These are phyloP conservation scores for Nephrotoma flavescens DNA, from an alignment of 2,888 invertebrate genomes.

Conservation along the genomic window DNA sequence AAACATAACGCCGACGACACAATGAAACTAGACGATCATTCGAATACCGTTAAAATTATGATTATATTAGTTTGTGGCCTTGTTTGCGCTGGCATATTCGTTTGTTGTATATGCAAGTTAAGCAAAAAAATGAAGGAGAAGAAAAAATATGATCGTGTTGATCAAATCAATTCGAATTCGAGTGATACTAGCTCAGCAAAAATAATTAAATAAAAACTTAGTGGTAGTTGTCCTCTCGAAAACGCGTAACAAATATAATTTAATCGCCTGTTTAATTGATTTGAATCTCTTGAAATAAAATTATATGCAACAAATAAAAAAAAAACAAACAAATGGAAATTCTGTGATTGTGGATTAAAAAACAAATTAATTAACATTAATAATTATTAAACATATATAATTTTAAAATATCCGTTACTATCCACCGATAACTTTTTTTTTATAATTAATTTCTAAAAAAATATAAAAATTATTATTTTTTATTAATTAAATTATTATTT, in stretches of 20 bases:
- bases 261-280: neutral
- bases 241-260: neutral
- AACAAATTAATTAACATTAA: neutral
- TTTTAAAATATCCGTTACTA: neutral
- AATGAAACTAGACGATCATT: neutral
- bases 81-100: neutral
- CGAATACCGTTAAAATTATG: neutral
- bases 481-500: neutral
- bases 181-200: neutral
- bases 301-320: neutral
- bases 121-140: neutral
- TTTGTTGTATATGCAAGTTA: neutral
- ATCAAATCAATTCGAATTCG: neutral
- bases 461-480: neutral
- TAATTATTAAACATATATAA: neutral
- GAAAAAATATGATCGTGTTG: neutral
- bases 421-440: neutral
- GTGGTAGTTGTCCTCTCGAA: neutral
- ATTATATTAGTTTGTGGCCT: neutral
- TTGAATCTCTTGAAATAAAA: neutral
- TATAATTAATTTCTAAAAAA: neutral
- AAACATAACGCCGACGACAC: neutral
- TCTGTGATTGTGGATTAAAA: neutral
- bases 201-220: neutral
- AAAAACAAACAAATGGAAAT: neutral